Evolutionary conservation across 2,888 invertebrate species (phyloP), one percentile per base, ranked within the genome.

Genomic region (Lasioglossum malachurum): DNA sequence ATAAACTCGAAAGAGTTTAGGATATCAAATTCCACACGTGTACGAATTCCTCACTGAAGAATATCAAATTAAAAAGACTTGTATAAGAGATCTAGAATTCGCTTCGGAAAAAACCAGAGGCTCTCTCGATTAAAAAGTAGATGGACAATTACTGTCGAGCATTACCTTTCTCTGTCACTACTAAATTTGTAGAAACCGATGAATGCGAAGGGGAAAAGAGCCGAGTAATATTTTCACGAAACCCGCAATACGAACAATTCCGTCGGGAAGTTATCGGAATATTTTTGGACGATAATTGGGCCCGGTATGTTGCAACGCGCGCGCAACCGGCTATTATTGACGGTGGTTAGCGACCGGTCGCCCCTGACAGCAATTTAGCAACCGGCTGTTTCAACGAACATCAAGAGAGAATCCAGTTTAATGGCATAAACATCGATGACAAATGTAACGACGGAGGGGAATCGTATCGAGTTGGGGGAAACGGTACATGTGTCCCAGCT

Each of bases 1-100:
- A 98, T 99, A 92, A 97, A 97, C 91, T 96, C 98, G 84, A 95
- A 96, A 44, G 97, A 97, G 93, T 97, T 99, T 95, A 97, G 99
- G 99, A 14, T 98, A 99, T 95, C 99, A 99, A 96, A 97, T 98
- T 83, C 93, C 96, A 83, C 96, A 96, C 92, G 95, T 97, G 8
- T 95, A 95, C 78, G 96, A 96, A 92, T 93, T 97, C 76, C 94
- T 97, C 19, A 94, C 95, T 84, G 96, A 97, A 91, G 97, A 97
- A 94, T 98, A 98, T 94, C 97, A 97, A 84, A 96, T 98, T 78
- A 97, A 98, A 72, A 97, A 97, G 95, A 97, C 97, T 92, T 98
- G 97, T 91, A 96, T 98, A 80, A 96, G 97, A 91, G 98, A 98
- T 49, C 96, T 98, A 31, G 98, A 98, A 95, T 97, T 97, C 92